Evolutionary conservation across 1,140 invertebrate genomes (phyloP), one percentile per base, ranked within the genome.

Genomic region (Euwallacea fornicatus): DNA sequence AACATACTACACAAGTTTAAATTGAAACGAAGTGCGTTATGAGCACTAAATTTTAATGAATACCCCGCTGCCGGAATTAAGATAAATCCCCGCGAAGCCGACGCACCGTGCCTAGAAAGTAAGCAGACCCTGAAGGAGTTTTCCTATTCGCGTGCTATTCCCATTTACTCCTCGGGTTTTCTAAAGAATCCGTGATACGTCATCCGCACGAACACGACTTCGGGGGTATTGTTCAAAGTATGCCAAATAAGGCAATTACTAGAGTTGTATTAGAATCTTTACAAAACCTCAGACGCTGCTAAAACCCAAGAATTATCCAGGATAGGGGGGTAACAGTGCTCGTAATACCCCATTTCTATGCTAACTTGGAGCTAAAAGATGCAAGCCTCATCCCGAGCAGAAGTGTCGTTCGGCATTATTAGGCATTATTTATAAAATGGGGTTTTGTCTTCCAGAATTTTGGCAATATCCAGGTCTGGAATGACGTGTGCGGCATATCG

Each of bases 271-370:
- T 50, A 13, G 46, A 50, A 50, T 10, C 46, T 50, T 13, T 10
- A 50, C 16, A 46, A 62, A 62, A 62, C n/a, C 43, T 43, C 43
- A 50, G 42, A 46, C 56, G 33, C 41, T 21, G 56, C 41, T 62
- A 62, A 62, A 62, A 62, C 60, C 56, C 21, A 16, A 13, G 15
- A 56, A 7, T 47, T 64, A 64, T 64, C 16, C 62, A 16, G 13
- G 42, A 68, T 46, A 68, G 59, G 55, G 55, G 69, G 69, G 69
- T 50, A 66, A 66, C 63, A 59, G 46, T 66, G 56, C 70, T 47
- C 55, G 63, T 72, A 72, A 72, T 72, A 60, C 41, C 33, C 70
- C 59, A 72, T 74, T 74, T 72, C 71, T 66, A 74, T 69, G 70
- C 70, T 47, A 69, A 74, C 71, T 69, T 56, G 60, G 42, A 66